Evolutionary conservation across 2,888 invertebrate genomes (phyloP).

Genomic region (Melipona beecheii): DNA sequence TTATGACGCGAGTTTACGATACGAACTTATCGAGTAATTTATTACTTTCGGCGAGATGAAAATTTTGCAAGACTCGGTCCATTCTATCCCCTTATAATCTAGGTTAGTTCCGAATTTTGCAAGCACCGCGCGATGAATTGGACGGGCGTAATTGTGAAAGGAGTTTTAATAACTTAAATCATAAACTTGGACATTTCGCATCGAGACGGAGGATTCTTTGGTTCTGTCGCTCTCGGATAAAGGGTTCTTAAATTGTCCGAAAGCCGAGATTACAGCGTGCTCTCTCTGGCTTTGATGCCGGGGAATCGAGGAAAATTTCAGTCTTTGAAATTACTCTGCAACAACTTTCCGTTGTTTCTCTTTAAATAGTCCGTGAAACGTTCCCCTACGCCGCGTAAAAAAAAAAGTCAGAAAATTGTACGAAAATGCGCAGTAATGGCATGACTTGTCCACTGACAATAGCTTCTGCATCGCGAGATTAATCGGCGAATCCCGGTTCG

Average conservation of each 20-base stretch:
- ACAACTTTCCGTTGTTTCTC: not conserved
- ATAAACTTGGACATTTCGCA: slow-evolving; percentile 7
- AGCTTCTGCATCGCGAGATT: no score
- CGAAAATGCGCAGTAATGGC: not conserved
- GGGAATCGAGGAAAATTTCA: not conserved
- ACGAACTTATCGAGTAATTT: not conserved
- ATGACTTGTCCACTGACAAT: not conserved
- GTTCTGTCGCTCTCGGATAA: not conserved
- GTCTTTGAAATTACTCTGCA: not conserved
- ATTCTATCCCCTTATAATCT: not conserved
- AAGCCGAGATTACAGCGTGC: not conserved
- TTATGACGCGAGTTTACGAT: not conserved
- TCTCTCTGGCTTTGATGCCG: slow-evolving; percentile 2
- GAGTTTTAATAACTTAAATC: not conserved
- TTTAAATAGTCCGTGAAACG: not conserved
- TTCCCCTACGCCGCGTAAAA: not conserved
- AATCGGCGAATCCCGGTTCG: not conserved
- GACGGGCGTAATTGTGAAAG: not conserved
- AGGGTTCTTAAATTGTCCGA: slow-evolving; percentile 3
- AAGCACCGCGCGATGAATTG: not conserved
- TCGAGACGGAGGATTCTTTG: slow-evolving; percentile 6
- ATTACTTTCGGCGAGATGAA: not conserved
- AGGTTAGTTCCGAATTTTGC: not conserved
- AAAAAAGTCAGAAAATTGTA: no score
- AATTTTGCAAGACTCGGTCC: not conserved